phyloP scores from a whole-genome alignment of 2,888 invertebrate genomes.

The Furcula furcula region DNA sequence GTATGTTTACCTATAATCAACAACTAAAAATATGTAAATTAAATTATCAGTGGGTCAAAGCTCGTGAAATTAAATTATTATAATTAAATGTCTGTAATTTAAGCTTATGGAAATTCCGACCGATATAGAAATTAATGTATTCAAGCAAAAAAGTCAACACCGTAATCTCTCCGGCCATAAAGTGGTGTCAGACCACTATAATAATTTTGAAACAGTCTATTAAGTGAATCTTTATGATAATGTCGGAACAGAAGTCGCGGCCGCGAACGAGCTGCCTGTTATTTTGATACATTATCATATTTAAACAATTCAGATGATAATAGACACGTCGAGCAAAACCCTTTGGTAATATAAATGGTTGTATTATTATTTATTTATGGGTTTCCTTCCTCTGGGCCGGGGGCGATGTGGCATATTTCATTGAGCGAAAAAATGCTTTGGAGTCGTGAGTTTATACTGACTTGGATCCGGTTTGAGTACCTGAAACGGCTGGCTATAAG shows the following conservation, averaged over 20 bases:
- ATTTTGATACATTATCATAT: slow-evolving; percentile 82
- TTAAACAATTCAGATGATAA: slow-evolving; percentile 82
- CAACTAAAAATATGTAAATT: slow-evolving; percentile 15
- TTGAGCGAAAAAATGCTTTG: slow-evolving; percentile 77
- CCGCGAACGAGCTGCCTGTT: slow-evolving; percentile 72
- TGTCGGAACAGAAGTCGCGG: slow-evolving; percentile 77
- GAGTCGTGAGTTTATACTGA: slow-evolving; percentile 76
- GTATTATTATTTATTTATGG: slow-evolving; percentile 82
- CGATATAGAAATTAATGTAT: slow-evolving; percentile 46
- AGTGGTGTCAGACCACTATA: slow-evolving; percentile 71
- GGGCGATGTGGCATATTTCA: slow-evolving; percentile 78
- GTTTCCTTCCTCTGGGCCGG: slow-evolving; percentile 75
- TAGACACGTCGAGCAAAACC: slow-evolving; percentile 80
- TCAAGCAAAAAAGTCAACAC: slow-evolving; percentile 53
- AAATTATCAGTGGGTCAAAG: slow-evolving; percentile 19
- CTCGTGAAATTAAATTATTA: slow-evolving; percentile 23
- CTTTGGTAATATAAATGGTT: slow-evolving; percentile 82
- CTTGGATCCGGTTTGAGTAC: slow-evolving; percentile 75
- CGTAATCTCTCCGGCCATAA: slow-evolving; percentile 61
- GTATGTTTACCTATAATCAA: too few species aligned
- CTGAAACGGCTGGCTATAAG: slow-evolving; percentile 77
- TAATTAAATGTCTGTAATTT: slow-evolving; percentile 34
- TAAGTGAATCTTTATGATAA: slow-evolving; percentile 81
- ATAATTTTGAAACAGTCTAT: slow-evolving; percentile 79
- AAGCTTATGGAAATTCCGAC: slow-evolving; percentile 38